Percentiles rank a stretch among this genome's conserved stretches.
Evolutionary conservation across 2,888 invertebrate species (phyloP).

Genomic region (Megaustenia siamemsis): DNA sequence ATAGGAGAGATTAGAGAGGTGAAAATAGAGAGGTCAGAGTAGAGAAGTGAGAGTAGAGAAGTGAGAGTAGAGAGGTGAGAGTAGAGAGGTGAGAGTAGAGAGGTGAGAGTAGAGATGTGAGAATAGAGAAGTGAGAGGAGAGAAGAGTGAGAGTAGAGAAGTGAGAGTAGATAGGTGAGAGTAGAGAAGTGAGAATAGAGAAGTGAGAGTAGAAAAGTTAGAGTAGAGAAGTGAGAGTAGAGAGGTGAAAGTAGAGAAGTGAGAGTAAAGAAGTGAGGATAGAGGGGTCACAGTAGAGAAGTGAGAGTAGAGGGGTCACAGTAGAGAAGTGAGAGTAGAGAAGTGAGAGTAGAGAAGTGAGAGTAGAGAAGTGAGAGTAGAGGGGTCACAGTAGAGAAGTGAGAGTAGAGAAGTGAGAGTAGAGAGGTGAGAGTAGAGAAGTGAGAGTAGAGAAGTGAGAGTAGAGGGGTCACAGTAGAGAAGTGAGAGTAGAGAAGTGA

Average conservation of each 20-base stretch:
- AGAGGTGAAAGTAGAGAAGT: neutral
- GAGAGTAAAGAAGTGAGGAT: neutral
- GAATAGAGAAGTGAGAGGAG: neutral
- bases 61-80: too few species aligned
- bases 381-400: neutral
- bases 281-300: neutral
- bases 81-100: too few species aligned
- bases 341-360: neutral
- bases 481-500: neutral
- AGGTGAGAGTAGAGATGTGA: too few species aligned
- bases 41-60: too few species aligned
- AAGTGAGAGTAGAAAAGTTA: neutral
- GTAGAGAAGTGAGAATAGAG: neutral
- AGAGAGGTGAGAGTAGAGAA: neutral
- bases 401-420: conserved; percentile 7
- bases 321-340: neutral
- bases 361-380: neutral
- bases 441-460: too few species aligned
- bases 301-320: too few species aligned
- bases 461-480: neutral
- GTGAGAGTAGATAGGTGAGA: neutral
- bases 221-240: neutral
- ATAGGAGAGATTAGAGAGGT: too few species aligned
- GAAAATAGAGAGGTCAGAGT: too few species aligned
- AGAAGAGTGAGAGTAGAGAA: neutral